Conservation (phyloP, 2,113 vertebrate species). For the Aspiorhynchus laticeps region DNA sequence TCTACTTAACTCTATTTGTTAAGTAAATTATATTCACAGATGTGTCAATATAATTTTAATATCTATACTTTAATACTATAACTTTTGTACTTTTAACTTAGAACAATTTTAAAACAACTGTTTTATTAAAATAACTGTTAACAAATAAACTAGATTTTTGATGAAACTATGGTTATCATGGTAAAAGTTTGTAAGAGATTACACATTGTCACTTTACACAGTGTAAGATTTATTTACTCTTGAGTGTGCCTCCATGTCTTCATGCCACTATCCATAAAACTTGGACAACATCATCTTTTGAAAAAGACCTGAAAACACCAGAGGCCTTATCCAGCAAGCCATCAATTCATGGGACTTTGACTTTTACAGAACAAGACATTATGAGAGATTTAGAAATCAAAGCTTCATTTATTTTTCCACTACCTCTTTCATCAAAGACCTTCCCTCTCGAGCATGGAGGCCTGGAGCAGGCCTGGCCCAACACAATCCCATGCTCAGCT, state of each 20-base stretch:
- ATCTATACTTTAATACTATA: too few relatives aligned
- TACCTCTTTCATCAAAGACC: conserved; percentile 6
- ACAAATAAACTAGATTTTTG: neutral
- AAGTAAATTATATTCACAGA: too few relatives aligned
- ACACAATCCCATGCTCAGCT: conserved; percentile 54
- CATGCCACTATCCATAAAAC: neutral
- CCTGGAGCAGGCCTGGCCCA: conserved; percentile 60
- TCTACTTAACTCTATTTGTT: too few relatives aligned
- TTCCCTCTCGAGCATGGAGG: conserved; percentile 1
- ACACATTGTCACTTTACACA: too few relatives aligned
- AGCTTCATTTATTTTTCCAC: conserved; percentile 34
- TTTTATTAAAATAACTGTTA: too few relatives aligned
- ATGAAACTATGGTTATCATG: neutral
- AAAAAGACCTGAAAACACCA: neutral
- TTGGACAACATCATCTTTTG: neutral
- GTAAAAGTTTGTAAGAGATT: neutral
- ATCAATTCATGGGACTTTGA: neutral
- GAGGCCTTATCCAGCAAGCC: neutral
- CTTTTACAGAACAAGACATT: conserved; percentile 26
- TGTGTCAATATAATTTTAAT: too few relatives aligned
- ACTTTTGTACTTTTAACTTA: too few relatives aligned
- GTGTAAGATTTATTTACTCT: too few relatives aligned
- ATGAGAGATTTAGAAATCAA: conserved; percentile 49
- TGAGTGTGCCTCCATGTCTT: neutral
- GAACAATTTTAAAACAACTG: too few relatives aligned